Conservation (phyloP, 1,140 invertebrate genomes). For the Galendromus occidentalis region DNA sequence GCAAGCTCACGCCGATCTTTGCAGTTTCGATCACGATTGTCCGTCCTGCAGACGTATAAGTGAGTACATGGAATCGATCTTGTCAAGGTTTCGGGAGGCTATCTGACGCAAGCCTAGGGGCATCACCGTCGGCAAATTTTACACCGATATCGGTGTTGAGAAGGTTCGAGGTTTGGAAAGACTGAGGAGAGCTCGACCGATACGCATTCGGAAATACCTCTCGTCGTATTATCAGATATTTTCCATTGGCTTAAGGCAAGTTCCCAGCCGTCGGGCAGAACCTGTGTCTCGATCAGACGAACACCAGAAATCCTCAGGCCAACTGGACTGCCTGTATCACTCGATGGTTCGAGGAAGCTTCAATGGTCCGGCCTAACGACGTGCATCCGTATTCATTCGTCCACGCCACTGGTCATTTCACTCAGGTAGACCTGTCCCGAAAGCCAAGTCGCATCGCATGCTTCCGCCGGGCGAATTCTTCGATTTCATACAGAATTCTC, state of each 20-base stretch:
- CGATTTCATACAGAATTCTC: not conserved
- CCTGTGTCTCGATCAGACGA: not conserved
- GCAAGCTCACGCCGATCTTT: slow-evolving; percentile 19
- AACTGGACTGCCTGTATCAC: not conserved
- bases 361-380: slow-evolving; percentile 13
- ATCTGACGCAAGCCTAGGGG: not conserved
- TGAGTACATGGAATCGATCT: slow-evolving; percentile 13
- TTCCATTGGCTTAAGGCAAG: no score
- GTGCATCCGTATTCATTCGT: slow-evolving; percentile 14
- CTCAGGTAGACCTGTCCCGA: slow-evolving; percentile 10
- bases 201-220: no score
- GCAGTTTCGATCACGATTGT: slow-evolving; percentile 18
- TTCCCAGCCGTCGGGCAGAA: not conserved
- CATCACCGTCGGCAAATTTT: not conserved
- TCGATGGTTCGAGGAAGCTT: slow-evolving; percentile 15
- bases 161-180: not conserved
- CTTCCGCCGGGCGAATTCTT: not conserved
- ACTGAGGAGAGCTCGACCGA: not conserved
- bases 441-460: not conserved
- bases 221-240: no score
- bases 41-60: slow-evolving; percentile 17
- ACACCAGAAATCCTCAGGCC: not conserved
- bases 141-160: no score
- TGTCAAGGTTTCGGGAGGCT: not conserved
- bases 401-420: slow-evolving; percentile 17